Conservation (phyloP, 2,888 invertebrate species). For the Brachynemurus nebulosus region DNA sequence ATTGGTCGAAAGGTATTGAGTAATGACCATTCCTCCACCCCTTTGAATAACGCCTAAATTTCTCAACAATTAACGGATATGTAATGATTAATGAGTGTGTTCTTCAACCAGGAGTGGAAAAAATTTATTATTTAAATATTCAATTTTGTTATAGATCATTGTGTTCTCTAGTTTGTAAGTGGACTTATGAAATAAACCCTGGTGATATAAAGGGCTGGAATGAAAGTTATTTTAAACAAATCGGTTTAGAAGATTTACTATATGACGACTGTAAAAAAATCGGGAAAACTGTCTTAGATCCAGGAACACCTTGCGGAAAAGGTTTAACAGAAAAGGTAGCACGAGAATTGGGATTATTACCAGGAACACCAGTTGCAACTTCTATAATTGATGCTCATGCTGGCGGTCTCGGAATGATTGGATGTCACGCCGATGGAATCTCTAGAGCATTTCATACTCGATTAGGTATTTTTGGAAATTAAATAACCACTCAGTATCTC, state of each 20-base stretch:
- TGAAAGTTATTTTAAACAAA: slow-evolving; percentile 48
- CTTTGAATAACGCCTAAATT: no score
- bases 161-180: slow-evolving; percentile 88
- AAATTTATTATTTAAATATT: slow-evolving; percentile 9
- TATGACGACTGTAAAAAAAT: slow-evolving; percentile 53
- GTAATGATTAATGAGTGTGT: no score
- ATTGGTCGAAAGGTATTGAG: no score
- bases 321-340: slow-evolving; percentile 53
- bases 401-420: slow-evolving; percentile 78
- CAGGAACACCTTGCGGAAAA: slow-evolving; percentile 54
- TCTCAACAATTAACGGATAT: no score
- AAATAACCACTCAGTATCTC: no score
- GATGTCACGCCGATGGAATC: slow-evolving; percentile 40
- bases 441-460: slow-evolving; percentile 33
- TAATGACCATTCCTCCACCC: no score
- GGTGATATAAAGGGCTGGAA: slow-evolving; percentile 54
- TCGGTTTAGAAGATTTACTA: slow-evolving; percentile 62
- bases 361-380: slow-evolving; percentile 68
- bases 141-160: slow-evolving; percentile 67
- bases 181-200: slow-evolving; percentile 67
- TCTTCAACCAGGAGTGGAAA: no score
- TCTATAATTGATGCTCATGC: slow-evolving; percentile 95
- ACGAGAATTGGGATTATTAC: slow-evolving; percentile 47
- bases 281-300: slow-evolving; percentile 50
- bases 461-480: no score